Conservation (phyloP, 2,113 vertebrate genomes). For the Xiphophorus hellerii region DNA sequence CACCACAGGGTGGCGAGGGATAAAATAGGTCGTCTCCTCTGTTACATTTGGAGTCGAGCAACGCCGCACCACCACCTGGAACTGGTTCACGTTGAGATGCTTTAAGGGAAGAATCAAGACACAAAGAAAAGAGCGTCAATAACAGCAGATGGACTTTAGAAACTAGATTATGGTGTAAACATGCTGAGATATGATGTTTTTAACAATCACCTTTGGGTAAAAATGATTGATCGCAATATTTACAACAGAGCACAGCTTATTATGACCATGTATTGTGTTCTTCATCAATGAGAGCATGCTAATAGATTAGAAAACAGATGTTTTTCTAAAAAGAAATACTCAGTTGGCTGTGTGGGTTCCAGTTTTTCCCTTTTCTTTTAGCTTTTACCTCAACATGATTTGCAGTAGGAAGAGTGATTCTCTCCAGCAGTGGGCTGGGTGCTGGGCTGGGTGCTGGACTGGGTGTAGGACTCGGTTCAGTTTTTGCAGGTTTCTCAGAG, state of each 20-base stretch:
- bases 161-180: neutral
- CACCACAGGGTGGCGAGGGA: constrained; percentile 68
- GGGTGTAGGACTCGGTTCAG: constrained; percentile 43
- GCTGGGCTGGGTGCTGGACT: constrained; percentile 48
- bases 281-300: neutral
- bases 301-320: neutral
- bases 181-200: neutral
- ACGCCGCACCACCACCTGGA: constrained; percentile 73
- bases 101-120: constrained; percentile 22
- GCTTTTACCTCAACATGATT: constrained; percentile 78
- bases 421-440: constrained; percentile 59
- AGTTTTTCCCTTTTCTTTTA: neutral
- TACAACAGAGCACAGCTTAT: neutral
- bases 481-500: constrained; percentile 46
- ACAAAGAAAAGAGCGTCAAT: neutral
- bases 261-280: neutral
- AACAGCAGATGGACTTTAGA: neutral
- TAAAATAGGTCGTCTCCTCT: constrained; percentile 75
- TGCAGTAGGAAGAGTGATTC: constrained; percentile 44
- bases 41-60: constrained; percentile 77
- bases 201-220: neutral
- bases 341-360: neutral
- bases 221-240: neutral
- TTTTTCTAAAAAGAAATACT: neutral
- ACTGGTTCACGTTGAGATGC: constrained; percentile 76